phyloP scores from a whole-genome alignment of 1,140 invertebrate species.

The Bombus impatiens region DNA sequence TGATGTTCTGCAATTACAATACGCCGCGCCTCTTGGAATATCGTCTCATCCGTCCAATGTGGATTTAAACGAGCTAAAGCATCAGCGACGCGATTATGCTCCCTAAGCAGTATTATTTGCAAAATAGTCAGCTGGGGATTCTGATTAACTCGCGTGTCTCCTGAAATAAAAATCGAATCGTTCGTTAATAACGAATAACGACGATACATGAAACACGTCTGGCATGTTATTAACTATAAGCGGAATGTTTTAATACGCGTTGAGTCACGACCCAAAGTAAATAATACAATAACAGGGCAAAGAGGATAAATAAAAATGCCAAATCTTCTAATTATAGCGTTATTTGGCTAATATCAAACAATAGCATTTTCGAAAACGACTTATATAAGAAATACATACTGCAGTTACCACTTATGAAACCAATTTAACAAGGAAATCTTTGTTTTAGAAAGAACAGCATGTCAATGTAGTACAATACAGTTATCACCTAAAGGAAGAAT shows the following conservation, averaged over 20 bases:
- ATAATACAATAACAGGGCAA: neutral
- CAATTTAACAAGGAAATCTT: neutral
- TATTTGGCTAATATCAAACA: too few species aligned
- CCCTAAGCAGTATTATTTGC: slow-evolving; percentile 92
- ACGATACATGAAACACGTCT: neutral
- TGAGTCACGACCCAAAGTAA: neutral
- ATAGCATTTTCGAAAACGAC: neutral
- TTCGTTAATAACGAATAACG: too few species aligned
- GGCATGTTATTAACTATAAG: neutral
- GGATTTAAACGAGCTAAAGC: slow-evolving; percentile 89
- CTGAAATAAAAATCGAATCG: slow-evolving; percentile 77
- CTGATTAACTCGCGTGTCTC: slow-evolving; percentile 94
- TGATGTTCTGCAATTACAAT: slow-evolving; percentile 91
- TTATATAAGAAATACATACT: too few species aligned
- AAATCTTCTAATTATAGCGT: neutral
- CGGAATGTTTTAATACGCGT: neutral
- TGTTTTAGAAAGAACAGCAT: neutral
- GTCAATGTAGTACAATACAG: neutral
- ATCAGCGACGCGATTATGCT: slow-evolving; percentile 95
- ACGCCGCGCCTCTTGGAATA: slow-evolving; percentile 93
- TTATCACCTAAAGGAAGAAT: neutral
- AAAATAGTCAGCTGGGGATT: slow-evolving; percentile 91
- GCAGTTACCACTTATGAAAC: too few species aligned
- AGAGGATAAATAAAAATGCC: neutral
- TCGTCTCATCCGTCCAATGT: slow-evolving; percentile 92